Evolutionary conservation across 2,888 invertebrate genomes (phyloP), one percentile per base, ranked within the genome.

Genomic region (Eupithecia subfuscata): DNA sequence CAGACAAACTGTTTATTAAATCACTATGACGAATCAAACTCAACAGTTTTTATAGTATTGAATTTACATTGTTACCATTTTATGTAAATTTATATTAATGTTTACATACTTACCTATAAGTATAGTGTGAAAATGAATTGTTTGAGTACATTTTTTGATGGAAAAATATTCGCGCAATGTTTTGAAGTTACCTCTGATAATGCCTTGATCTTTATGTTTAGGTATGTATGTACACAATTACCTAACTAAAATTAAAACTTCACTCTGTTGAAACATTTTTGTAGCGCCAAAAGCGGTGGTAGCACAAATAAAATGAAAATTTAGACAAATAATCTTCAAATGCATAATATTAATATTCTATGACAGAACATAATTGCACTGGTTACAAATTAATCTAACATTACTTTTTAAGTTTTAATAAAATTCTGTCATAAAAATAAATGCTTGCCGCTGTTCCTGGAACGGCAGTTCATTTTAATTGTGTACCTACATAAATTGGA

Each of bases 211-310:
- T 88, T 88, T 69, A 74, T 48, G 71, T 73, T 76, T 89, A 91
- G 90, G 90, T 92, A 91, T 91, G 91, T 92, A 91, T 91, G 88
- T 91, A 91, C 89, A 91, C 79, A 84, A 86, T 89, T 87, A 91
- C 89, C 91, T 89, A 91, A 89, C 87, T 86, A 82, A 85, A 86
- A 83, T 82, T 79, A 82, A 80, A 83, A 88, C 89, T 89, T 90
- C 89, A 88, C 86, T 86, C 87, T 89, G 89, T 91, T 91, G 89
- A 88, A 89, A 87, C 89, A 85, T 81, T 84, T 86, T 79, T 86
- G 86, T 85, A 79, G 83, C 80, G 86, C 88, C 89, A 87, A 86
- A 89, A 87, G 82, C 88, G 48, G 48, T 88, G 89, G 34, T 12
- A 43, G 87, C 90, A 91, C 89, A 89, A 89, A 86, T 86, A 60